phyloP scores from a whole-genome alignment of 35 echinoderm and acorn worm genomes.

The Heliocidaris erythrogramma region DNA sequence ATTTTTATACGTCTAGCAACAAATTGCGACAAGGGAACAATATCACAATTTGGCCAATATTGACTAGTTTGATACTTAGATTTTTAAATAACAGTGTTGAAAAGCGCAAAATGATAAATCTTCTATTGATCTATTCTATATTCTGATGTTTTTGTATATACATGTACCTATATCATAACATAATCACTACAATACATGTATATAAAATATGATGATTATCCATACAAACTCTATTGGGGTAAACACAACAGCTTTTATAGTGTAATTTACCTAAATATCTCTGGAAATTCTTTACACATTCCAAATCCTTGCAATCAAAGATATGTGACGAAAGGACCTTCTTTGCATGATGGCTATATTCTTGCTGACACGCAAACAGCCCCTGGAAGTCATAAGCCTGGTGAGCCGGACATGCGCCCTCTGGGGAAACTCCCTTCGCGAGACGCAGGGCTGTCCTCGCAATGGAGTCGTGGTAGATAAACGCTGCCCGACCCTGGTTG shows the following conservation, averaged over 20 bases:
- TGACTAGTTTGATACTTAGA: too few species aligned
- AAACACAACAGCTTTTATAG: not conserved
- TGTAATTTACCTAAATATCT: not conserved
- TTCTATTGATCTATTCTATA: too few species aligned
- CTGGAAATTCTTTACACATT: not conserved
- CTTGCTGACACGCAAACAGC: slow-evolving; percentile 51
- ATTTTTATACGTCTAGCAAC: too few species aligned
- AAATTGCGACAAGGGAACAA: too few species aligned
- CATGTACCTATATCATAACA: too few species aligned
- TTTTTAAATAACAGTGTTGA: too few species aligned
- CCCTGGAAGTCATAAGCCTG: slow-evolving; percentile 46
- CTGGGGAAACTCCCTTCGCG: not conserved
- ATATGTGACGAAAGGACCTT: not conserved
- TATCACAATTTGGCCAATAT: too few species aligned
- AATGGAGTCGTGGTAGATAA: slow-evolving; percentile 49
- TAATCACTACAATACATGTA: too few species aligned
- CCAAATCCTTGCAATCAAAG: slow-evolving; percentile 21
- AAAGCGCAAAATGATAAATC: too few species aligned
- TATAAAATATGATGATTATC: not conserved
- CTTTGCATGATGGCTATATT: slow-evolving; percentile 31
- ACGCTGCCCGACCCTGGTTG: not conserved
- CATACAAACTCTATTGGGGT: not conserved
- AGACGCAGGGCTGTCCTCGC: slow-evolving; percentile 27
- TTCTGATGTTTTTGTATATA: too few species aligned
- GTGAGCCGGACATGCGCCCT: slow-evolving; percentile 21